Conservation (phyloP, 2,888 invertebrate genomes). For the Ophraella communa region DNA sequence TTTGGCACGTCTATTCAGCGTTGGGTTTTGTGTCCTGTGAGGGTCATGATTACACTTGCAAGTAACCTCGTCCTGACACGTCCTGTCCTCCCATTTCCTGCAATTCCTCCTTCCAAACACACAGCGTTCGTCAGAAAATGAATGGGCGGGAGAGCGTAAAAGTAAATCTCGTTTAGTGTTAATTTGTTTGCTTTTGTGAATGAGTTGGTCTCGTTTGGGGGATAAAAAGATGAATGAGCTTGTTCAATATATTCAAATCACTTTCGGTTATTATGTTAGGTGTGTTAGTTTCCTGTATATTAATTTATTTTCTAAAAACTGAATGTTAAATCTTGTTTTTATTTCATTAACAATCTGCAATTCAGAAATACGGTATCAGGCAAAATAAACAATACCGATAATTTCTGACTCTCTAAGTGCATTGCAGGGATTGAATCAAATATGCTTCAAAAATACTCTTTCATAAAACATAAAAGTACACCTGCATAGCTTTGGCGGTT, state of each 20-base stretch:
- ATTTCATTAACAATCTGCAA: no score
- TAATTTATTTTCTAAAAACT: no score
- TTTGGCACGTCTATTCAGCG: conserved; percentile 33
- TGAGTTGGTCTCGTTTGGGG: not conserved
- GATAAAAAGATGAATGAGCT: not conserved
- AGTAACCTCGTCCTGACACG: conserved; percentile 33
- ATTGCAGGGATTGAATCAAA: no score
- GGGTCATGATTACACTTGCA: conserved; percentile 35
- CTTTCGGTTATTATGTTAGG: not conserved
- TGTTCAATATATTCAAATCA: not conserved
- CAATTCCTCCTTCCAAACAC: conserved; percentile 23
- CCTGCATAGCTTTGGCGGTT: no score
- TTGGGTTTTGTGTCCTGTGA: conserved; percentile 35
- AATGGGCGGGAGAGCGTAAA: conserved; percentile 17
- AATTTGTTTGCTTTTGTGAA: conserved; percentile 24
- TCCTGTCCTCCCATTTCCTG: conserved; percentile 29
- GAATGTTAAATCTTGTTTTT: no score
- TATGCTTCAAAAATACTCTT: no score
- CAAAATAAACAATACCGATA: no score
- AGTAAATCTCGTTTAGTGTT: conserved; percentile 16
- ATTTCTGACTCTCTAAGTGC: no score
- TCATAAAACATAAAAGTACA: no score
- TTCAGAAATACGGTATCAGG: no score
- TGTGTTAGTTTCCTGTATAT: not conserved
- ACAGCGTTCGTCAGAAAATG: conserved; percentile 13